Percentiles rank a stretch among this genome's conserved stretches.
These are phyloP conservation scores for Turritopsis dohrnii DNA, from an alignment of 30 jellyfish, hydroid and myxozoan genomes.

Conservation along the genomic window DNA sequence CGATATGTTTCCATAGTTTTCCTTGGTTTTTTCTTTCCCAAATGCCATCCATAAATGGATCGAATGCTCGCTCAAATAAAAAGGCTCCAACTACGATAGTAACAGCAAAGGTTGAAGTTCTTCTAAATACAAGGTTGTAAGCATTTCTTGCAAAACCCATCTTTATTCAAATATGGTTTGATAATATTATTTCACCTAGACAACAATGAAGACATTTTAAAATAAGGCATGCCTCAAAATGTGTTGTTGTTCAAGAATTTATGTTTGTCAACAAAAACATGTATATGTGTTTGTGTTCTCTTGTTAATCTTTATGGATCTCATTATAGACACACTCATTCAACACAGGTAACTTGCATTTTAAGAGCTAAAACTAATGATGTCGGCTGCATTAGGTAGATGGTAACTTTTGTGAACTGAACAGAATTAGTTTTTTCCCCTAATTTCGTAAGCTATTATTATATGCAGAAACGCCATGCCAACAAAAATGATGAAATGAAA, in stretches of 20 bases:
- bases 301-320: too few relatives aligned
- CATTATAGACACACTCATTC: too few relatives aligned
- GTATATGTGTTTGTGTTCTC: not conserved
- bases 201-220: not conserved
- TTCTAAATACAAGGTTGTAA: slow-evolving; percentile 65
- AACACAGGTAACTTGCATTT: too few relatives aligned
- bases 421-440: too few relatives aligned
- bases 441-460: too few relatives aligned
- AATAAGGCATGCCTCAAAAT: not conserved
- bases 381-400: too few relatives aligned
- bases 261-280: not conserved
- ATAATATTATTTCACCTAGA: not conserved
- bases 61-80: slow-evolving; percentile 79
- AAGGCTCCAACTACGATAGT: slow-evolving; percentile 83
- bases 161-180: not conserved
- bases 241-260: not conserved
- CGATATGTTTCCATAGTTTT: slow-evolving; percentile 21
- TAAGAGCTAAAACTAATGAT: too few relatives aligned
- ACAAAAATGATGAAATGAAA: too few relatives aligned
- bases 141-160: slow-evolving; percentile 18
- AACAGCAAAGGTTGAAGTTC: slow-evolving; percentile 87
- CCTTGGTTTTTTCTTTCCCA: slow-evolving; percentile 98
- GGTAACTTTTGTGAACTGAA: too few relatives aligned
- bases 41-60: slow-evolving; percentile 89
- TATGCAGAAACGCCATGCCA: too few relatives aligned